A percentile compares a stretch with the other conserved stretches of the same genome.
These are phyloP conservation scores for Melanotaenia trifasciata DNA, from an alignment of 2,797 vertebrate species.

Conservation along the genomic window DNA sequence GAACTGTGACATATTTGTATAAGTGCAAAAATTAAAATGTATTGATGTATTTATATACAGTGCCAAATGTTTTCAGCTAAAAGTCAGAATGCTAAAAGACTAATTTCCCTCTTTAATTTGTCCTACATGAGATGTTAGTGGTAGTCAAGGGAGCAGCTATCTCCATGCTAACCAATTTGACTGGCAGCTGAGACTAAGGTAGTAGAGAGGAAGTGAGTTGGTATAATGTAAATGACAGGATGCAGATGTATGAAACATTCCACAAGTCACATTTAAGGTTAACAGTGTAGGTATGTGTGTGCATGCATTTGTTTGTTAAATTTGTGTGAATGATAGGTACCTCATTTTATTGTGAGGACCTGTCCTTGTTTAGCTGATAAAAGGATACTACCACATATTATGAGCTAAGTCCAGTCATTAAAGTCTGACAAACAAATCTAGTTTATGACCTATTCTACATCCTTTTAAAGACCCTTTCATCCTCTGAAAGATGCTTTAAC, in stretches of 20 bases:
- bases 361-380: slow-evolving; percentile 66
- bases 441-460: slow-evolving; percentile 74
- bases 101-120: slow-evolving; percentile 45
- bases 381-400: slow-evolving; percentile 50
- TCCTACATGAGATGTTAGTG: slow-evolving; percentile 56
- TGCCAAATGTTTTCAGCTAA: slow-evolving; percentile 40
- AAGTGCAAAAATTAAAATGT: slow-evolving; percentile 38
- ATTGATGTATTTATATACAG: slow-evolving; percentile 17
- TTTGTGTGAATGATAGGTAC: slow-evolving; percentile 16
- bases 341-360: slow-evolving; percentile 44
- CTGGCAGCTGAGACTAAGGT: slow-evolving; percentile 45
- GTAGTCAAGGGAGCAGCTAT: slow-evolving; percentile 45
- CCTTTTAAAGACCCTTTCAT: slow-evolving; percentile 68
- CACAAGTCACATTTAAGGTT: slow-evolving; percentile 9
- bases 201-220: slow-evolving; percentile 3
- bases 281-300: slow-evolving; percentile 8
- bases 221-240: neutral
- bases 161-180: slow-evolving; percentile 57
- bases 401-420: slow-evolving; percentile 61
- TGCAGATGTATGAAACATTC: neutral
- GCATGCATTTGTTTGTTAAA: neutral
- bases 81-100: slow-evolving; percentile 41
- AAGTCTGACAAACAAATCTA: slow-evolving; percentile 72
- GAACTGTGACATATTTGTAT: slow-evolving; percentile 24
- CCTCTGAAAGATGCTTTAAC: slow-evolving; percentile 71